Conservation (phyloP, 2,888 invertebrate species). For the Epistrophe eligans region DNA sequence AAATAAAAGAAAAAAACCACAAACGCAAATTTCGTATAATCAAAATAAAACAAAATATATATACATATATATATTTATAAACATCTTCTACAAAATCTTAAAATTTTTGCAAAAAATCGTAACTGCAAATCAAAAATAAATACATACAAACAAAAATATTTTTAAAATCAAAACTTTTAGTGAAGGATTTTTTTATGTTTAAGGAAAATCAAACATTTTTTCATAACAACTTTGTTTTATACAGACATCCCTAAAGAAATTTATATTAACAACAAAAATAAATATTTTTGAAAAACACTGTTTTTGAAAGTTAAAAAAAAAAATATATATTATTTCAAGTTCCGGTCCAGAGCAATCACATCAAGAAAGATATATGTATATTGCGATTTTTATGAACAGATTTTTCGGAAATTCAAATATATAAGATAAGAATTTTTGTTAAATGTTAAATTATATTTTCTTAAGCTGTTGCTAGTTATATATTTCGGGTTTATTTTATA, state of each 20-base stretch:
- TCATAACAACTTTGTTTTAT: slow-evolving; percentile 25
- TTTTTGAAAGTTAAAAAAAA: slow-evolving; percentile 8
- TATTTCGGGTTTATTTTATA: slow-evolving; percentile 36
- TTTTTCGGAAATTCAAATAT: slow-evolving; percentile 20
- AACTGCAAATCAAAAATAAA: slow-evolving; percentile 54
- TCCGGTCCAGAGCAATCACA: slow-evolving; percentile 60
- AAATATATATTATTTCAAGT: slow-evolving; percentile 14
- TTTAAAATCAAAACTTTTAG: slow-evolving; percentile 61
- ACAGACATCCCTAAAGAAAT: slow-evolving; percentile 54
- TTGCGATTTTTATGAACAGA: slow-evolving; percentile 44
- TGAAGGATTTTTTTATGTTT: slow-evolving; percentile 64
- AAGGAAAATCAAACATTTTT: slow-evolving; percentile 15
- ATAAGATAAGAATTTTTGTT: slow-evolving; percentile 21
- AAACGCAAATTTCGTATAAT: slow-evolving; percentile 46
- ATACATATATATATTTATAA: slow-evolving; percentile 38
- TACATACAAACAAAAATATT: slow-evolving; percentile 9
- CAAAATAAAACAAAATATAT: slow-evolving; percentile 77
- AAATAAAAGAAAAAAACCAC: slow-evolving; percentile 21
- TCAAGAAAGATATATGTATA: slow-evolving; percentile 11
- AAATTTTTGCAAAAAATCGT: slow-evolving; percentile 35
- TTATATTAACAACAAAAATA: slow-evolving; percentile 36
- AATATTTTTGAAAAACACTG: slow-evolving; percentile 22
- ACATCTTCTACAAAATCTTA: slow-evolving; percentile 42
- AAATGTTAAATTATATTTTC: slow-evolving; percentile 34
- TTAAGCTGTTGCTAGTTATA: slow-evolving; percentile 19